These are phyloP conservation scores for Chaenodraco wilsoni DNA, from an alignment of 2,797 vertebrate genomes.

Conservation along the genomic window DNA sequence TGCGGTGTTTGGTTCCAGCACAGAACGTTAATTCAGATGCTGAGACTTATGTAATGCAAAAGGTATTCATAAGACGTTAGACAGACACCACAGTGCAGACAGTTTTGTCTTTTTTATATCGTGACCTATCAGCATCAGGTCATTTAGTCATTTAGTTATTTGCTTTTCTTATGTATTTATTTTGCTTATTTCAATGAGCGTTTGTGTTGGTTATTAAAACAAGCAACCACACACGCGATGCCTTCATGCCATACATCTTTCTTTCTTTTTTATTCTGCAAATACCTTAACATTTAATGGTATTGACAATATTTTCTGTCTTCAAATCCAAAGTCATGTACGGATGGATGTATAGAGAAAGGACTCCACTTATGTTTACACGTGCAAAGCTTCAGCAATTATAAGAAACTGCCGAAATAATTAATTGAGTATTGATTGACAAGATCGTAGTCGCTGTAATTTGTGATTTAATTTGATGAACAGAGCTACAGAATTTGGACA, in stretches of 20 bases:
- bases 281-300: background rate
- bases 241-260: background rate
- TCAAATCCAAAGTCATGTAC: slow-evolving; percentile 3
- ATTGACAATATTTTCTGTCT: slow-evolving; percentile 2
- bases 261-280: background rate
- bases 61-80: background rate
- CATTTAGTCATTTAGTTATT: background rate
- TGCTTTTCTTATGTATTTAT: background rate
- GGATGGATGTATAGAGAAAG: background rate
- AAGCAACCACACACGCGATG: background rate
- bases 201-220: slow-evolving; percentile 3
- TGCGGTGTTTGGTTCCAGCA: background rate
- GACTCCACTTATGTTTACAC: background rate
- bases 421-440: background rate
- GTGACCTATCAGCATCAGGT: background rate
- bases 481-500: background rate
- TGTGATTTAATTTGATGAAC: background rate
- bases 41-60: slow-evolving; percentile 1
- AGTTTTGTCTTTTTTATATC: background rate
- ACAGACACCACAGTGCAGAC: background rate
- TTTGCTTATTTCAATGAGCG: slow-evolving; percentile 8
- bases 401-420: background rate
- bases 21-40: background rate
- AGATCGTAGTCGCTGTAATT: background rate
- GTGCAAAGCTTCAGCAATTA: background rate